Evolutionary conservation across 2,888 invertebrate species (phyloP).

Genomic region (Artemia sinica): DNA sequence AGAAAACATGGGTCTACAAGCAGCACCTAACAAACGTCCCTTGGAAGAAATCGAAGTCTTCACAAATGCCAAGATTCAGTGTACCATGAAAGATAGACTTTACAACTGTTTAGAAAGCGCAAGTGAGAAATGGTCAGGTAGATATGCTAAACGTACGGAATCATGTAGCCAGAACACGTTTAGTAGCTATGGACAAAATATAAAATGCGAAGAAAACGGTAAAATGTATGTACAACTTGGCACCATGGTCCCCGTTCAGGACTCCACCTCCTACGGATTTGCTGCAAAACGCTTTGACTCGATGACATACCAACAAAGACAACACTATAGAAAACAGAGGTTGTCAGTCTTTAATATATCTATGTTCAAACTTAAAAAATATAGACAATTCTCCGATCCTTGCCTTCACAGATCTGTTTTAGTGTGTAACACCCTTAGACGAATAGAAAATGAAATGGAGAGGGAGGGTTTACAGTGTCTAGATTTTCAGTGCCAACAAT

Average conservation of each 20-base stretch:
- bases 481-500: constrained; percentile 26
- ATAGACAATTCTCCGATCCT: constrained; percentile 72
- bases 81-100: constrained; percentile 37
- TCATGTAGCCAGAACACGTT: constrained; percentile 30
- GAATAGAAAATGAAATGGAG: constrained; percentile 75
- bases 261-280: constrained; percentile 17
- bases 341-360: constrained; percentile 77
- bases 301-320: constrained; percentile 17
- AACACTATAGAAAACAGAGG: constrained; percentile 53
- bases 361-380: constrained; percentile 72
- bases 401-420: constrained; percentile 74
- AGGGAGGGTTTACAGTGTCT: constrained; percentile 32
- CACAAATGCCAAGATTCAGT: constrained; percentile 2
- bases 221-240: constrained; percentile 75
- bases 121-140: constrained; percentile 18
- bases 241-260: constrained; percentile 29
- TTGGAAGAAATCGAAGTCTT: constrained; percentile 19
- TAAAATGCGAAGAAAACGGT: constrained; percentile 70
- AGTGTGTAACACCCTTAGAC: constrained; percentile 75
- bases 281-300: neutral
- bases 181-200: constrained; percentile 49
- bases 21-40: constrained; percentile 44
- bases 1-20: constrained; percentile 53
- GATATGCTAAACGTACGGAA: neutral
- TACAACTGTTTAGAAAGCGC: constrained; percentile 31